Percentiles rank a stretch among this genome's conserved stretches.
These are phyloP conservation scores for Galaxias olidus DNA, from an alignment of 2,797 vertebrate genomes.

Conservation along the genomic window DNA sequence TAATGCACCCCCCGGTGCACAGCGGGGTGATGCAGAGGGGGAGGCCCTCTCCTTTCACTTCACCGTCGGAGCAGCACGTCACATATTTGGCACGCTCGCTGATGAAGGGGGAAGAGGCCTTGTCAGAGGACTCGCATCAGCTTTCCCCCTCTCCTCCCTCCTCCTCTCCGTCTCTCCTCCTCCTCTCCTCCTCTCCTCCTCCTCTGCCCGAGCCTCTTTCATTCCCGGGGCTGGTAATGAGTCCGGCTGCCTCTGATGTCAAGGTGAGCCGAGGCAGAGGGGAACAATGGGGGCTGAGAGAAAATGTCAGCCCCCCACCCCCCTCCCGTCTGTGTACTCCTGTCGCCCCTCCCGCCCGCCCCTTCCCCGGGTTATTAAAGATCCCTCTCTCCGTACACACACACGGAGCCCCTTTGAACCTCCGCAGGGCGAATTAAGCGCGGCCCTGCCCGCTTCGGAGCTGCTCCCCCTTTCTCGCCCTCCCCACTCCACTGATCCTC, in stretches of 20 bases:
- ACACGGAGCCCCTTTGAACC: conserved; percentile 62
- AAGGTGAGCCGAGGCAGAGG: conserved; percentile 72
- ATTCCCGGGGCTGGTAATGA: conserved; percentile 76
- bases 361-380: conserved; percentile 67
- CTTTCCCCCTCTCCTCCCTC: conserved; percentile 30
- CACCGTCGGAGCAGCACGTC: conserved; percentile 4
- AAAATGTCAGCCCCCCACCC: conserved; percentile 67
- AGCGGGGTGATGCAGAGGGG: conserved; percentile 11
- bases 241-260: conserved; percentile 76
- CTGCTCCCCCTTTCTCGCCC: conserved; percentile 62
- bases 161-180: conserved; percentile 54
- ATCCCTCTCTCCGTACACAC: conserved; percentile 45
- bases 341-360: conserved; percentile 34
- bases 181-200: conserved; percentile 15
- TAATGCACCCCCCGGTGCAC: conserved; percentile 23
- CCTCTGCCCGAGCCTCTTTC: conserved; percentile 58
- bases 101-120: conserved; percentile 18
- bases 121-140: conserved; percentile 41
- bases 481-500: conserved; percentile 66
- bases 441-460: conserved; percentile 54
- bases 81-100: not conserved
- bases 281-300: conserved; percentile 73
- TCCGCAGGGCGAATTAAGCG: conserved; percentile 73
- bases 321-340: conserved; percentile 16
- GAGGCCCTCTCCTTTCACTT: conserved; percentile 47